These are phyloP conservation scores for Archilochus colubris DNA, from an alignment of 2,113 vertebrate genomes.

Conservation along the genomic window DNA sequence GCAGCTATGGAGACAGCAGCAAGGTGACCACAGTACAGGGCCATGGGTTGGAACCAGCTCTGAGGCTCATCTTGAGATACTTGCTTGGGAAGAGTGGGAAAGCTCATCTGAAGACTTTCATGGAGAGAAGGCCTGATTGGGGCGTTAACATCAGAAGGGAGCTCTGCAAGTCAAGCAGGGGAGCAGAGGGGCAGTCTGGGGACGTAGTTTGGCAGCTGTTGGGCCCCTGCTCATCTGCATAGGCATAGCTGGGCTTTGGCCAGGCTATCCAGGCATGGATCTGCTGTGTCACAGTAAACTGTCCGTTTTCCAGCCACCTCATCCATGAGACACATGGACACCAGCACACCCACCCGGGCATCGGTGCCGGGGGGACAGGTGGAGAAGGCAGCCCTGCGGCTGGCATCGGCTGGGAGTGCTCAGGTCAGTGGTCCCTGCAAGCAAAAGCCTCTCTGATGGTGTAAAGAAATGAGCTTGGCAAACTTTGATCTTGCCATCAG, in stretches of 20 bases:
- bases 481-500: rapidly evolving
- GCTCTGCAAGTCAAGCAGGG: rapidly evolving
- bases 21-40: rapidly evolving
- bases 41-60: rapidly evolving
- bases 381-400: conserved; percentile 77
- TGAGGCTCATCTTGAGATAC: background rate
- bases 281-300: rapidly evolving
- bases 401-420: conserved; percentile 67
- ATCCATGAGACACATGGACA: conserved; percentile 76
- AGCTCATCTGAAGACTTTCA: background rate
- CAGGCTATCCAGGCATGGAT: rapidly evolving
- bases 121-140: rapidly evolving
- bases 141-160: background rate
- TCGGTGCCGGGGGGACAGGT: conserved; percentile 34
- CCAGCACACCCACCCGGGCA: conserved; percentile 83
- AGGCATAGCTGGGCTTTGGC: rapidly evolving
- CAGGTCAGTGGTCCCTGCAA: conserved; percentile 72
- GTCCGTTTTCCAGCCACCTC: conserved; percentile 76
- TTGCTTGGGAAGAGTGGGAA: background rate
- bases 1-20: background rate
- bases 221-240: rapidly evolving
- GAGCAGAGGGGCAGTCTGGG: background rate
- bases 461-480: background rate
- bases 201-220: background rate
- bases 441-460: background rate